phyloP scores from a whole-genome alignment of 2,797 vertebrate species.

The Microchirus variegatus region DNA sequence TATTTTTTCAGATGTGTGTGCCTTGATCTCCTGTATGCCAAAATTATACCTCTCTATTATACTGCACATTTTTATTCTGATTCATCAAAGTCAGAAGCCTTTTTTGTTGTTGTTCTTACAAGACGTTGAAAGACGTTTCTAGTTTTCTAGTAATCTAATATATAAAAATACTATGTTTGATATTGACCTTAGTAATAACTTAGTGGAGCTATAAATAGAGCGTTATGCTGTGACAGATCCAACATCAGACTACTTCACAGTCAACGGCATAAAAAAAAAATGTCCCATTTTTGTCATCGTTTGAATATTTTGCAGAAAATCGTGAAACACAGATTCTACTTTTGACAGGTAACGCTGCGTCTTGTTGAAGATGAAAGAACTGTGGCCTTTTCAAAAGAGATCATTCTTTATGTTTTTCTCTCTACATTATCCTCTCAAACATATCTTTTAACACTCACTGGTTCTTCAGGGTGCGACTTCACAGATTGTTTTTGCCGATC shows the following conservation, averaged over 20 bases:
- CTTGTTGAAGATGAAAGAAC: slow-evolving; percentile 68
- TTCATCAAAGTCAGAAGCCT: too few relatives aligned
- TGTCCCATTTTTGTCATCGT: slow-evolving; percentile 14
- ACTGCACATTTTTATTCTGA: too few relatives aligned
- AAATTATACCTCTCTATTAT: too few relatives aligned
- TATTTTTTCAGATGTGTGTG: too few relatives aligned
- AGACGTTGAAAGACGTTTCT: too few relatives aligned
- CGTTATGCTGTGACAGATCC: slow-evolving; percentile 9
- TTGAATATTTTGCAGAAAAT: slow-evolving; percentile 37
- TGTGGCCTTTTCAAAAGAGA: slow-evolving; percentile 48
- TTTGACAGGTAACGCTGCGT: slow-evolving; percentile 45
- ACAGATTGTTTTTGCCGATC: slow-evolving; percentile 35
- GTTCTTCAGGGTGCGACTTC: neutral
- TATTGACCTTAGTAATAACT: neutral
- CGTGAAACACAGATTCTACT: slow-evolving; percentile 50
- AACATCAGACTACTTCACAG: slow-evolving; percentile 2
- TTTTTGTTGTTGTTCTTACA: too few relatives aligned
- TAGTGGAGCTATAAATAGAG: slow-evolving; percentile 14
- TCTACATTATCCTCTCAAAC: slow-evolving; percentile 20
- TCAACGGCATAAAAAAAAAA: slow-evolving; percentile 20
- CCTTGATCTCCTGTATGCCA: too few relatives aligned
- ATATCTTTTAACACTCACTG: slow-evolving; percentile 3
- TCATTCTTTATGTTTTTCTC: neutral
- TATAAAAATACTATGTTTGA: too few relatives aligned
- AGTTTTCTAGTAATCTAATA: too few relatives aligned